Evolutionary conservation across 1,140 invertebrate genomes (phyloP), one percentile per base, ranked within the genome.

Genomic region (Hyphantria cunea): DNA sequence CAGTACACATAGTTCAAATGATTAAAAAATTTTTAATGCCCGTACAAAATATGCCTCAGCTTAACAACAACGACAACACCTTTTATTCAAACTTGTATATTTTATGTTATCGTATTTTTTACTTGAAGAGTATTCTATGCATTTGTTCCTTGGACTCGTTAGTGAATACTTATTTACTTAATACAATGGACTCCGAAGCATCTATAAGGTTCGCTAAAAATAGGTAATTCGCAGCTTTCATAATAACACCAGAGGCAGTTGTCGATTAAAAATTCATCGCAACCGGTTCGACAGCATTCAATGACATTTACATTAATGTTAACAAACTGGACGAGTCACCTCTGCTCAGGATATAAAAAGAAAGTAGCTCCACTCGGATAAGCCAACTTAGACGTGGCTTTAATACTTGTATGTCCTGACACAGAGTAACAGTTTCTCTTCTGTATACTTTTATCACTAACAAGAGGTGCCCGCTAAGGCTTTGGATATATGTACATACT

Each of bases 221-320:
- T n/a, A n/a, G n/a, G n/a, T 62, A 65, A 65, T 69, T 65, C 45
- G 66, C 72, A 69, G 74, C 71, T 74, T 66, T 78, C 69, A 74
- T 74, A 72, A 79, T 67, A 69, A 69, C 70, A 74, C 77, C 62
- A 63, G 59, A 68, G 68, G 71, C 71, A 60, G 72, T 75, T 70
- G 67, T 61, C 70, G 75, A 79, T 76, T 74, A 78, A 82, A 78
- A 70, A 70, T 75, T 49, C 63, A 79, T 73, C 54, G 64, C 25
- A 73, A 85, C 84, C 82, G 82, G 86, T 86, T 59, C 17, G 68
- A 68, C 78, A 65, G 68, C 82, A 82, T 81, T 80, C 75, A 75
- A 72, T 81, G 82, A 83, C 80, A 86, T 85, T 85, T 79, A 81
- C 70, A 84, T 81, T 81, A 80, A 60, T 78, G 71, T 74, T 83